A percentile compares a stretch with the other conserved stretches of the same genome.
These are phyloP conservation scores for Sebastiscus tertius DNA, from an alignment of 2,797 vertebrate species.

Conservation along the genomic window DNA sequence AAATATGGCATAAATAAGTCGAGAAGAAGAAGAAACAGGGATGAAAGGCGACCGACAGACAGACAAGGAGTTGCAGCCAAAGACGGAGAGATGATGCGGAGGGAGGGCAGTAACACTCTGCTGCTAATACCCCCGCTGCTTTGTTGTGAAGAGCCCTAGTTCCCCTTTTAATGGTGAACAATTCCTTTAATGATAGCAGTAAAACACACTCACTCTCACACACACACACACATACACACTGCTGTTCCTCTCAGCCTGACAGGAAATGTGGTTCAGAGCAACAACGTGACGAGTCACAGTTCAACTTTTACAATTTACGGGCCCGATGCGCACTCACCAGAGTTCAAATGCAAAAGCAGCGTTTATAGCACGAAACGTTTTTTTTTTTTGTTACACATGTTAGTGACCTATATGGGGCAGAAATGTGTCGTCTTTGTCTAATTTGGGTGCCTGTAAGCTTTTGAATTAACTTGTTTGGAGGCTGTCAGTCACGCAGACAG, in stretches of 20 bases:
- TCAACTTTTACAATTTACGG: conserved; percentile 66
- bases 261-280: conserved; percentile 69
- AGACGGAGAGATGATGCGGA: conserved; percentile 45
- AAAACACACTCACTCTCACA: conserved; percentile 57
- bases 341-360: conserved; percentile 50
- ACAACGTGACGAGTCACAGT: conserved; percentile 65
- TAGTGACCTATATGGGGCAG: conserved; percentile 42
- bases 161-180: conserved; percentile 73
- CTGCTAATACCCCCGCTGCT: conserved; percentile 75
- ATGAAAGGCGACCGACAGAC: conserved; percentile 28
- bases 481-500: conserved; percentile 56
- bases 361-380: conserved; percentile 44
- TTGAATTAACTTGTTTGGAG: conserved; percentile 43
- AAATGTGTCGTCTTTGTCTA: conserved; percentile 48
- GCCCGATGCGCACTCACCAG: conserved; percentile 20
- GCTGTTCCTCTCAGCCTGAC: conserved; percentile 55
- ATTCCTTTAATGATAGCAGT: conserved; percentile 76
- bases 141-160: conserved; percentile 74
- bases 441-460: conserved; percentile 37
- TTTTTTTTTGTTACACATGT: conserved; percentile 16
- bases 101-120: conserved; percentile 69
- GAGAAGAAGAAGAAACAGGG: neutral
- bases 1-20: conserved; percentile 5
- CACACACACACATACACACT: conserved; percentile 41
- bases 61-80: conserved; percentile 48